Percentiles rank a stretch among this genome's conserved stretches.
These are phyloP conservation scores for Porites lutea DNA, from an alignment of 64 coral and sea anemone species.

Conservation along the genomic window DNA sequence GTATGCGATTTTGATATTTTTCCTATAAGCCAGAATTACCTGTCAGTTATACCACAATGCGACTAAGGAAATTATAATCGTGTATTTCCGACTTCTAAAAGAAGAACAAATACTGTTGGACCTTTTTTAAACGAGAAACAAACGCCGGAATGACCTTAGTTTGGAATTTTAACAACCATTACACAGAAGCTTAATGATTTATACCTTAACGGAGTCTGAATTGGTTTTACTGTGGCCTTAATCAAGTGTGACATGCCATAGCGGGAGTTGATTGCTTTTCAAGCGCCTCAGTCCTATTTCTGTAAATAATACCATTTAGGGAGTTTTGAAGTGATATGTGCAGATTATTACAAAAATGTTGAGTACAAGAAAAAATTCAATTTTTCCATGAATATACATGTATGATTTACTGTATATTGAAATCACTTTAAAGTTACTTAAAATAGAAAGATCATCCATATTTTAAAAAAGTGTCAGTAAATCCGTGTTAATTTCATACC, in stretches of 20 bases:
- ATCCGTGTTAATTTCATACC: background rate
- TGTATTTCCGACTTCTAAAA: background rate
- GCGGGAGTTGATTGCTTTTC: background rate
- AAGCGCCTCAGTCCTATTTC: background rate
- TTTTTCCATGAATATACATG: too few relatives aligned
- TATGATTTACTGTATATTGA: background rate
- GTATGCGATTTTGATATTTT: background rate
- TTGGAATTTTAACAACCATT: background rate
- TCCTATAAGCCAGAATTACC: background rate
- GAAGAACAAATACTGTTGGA: too few relatives aligned
- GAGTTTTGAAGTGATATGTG: too few relatives aligned
- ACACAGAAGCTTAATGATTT: slow-evolving; percentile 3
- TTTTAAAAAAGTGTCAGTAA: background rate
- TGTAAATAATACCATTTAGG: too few relatives aligned
- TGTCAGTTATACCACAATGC: background rate
- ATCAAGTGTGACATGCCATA: background rate
- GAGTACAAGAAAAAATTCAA: background rate
- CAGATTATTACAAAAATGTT: slow-evolving; percentile 16
- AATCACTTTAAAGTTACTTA: background rate
- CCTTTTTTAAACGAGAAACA: background rate
- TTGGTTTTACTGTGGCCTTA: slow-evolving; percentile 16
- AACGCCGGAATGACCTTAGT: background rate
- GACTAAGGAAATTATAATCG: background rate
- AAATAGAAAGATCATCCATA: background rate
- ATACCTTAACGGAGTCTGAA: background rate